These are phyloP conservation scores for Atta cephalotes DNA, from an alignment of 1,140 invertebrate genomes.

Conservation along the genomic window DNA sequence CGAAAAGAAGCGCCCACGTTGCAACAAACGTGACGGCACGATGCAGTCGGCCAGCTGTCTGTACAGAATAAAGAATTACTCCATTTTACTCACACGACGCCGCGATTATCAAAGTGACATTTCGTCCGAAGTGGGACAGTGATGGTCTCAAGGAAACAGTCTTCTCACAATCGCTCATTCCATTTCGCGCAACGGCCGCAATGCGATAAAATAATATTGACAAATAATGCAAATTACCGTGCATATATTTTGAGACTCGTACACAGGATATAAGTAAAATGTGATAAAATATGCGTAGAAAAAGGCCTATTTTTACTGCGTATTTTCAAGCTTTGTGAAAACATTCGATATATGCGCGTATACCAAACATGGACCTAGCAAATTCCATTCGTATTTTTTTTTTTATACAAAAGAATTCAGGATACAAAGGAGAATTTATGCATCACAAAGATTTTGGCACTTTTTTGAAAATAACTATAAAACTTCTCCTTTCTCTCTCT, in stretches of 20 bases:
- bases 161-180: neutral
- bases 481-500: too few relatives aligned
- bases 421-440: neutral
- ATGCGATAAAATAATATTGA: slow-evolving; percentile 19
- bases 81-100: neutral
- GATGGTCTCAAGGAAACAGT: neutral
- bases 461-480: neutral
- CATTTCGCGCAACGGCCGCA: neutral
- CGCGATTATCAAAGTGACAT: slow-evolving; percentile 11
- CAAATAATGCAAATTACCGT: neutral
- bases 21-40: neutral
- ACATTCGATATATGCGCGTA: neutral
- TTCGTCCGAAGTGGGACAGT: slow-evolving; percentile 32
- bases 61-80: slow-evolving; percentile 33
- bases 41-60: neutral
- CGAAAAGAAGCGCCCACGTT: slow-evolving; percentile 7
- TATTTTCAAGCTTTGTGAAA: neutral
- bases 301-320: neutral
- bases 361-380: too few relatives aligned
- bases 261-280: neutral
- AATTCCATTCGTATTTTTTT: neutral
- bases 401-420: neutral
- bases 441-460: neutral
- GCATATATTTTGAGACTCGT: slow-evolving; percentile 19
- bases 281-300: neutral